phyloP scores from a whole-genome alignment of 2,888 invertebrate genomes.

The Oligia latruncula region DNA sequence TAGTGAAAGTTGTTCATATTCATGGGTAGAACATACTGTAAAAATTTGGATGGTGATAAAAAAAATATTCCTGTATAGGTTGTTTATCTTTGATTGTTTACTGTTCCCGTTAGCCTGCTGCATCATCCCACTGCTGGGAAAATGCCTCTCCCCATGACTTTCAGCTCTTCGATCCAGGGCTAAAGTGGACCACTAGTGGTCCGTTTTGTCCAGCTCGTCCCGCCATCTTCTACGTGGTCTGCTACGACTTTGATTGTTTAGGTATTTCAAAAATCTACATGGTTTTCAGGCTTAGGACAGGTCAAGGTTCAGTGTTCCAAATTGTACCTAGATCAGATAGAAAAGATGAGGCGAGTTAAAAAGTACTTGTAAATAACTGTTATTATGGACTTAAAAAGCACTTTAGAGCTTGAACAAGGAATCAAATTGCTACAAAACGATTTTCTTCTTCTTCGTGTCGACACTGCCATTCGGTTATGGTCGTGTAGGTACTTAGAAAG shows the following conservation, averaged over 20 bases:
- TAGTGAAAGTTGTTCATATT: too few species aligned
- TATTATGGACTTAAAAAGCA: neutral
- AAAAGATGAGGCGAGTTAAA: neutral
- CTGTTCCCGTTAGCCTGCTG: neutral
- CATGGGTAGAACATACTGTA: too few species aligned
- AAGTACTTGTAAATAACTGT: too few species aligned
- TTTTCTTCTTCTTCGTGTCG: neutral
- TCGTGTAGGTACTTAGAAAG: neutral
- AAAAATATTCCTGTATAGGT: neutral
- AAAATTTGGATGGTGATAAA: too few species aligned
- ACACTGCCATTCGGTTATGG: neutral
- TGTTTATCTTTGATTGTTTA: neutral
- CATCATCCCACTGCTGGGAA: neutral
- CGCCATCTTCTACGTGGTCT: neutral
- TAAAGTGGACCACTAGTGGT: neutral
- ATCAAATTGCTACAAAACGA: neutral
- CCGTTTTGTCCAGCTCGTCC: neutral
- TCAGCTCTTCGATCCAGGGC: too few species aligned
- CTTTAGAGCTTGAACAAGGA: too few species aligned
- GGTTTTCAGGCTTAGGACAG: neutral
- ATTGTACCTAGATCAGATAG: neutral
- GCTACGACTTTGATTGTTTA: neutral
- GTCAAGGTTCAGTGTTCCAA: neutral
- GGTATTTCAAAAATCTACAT: neutral
- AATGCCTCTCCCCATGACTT: too few species aligned